Conservation (phyloP, 35 echinoderm and acorn worm genomes). For the Hemicentrotus pulcherrimus region DNA sequence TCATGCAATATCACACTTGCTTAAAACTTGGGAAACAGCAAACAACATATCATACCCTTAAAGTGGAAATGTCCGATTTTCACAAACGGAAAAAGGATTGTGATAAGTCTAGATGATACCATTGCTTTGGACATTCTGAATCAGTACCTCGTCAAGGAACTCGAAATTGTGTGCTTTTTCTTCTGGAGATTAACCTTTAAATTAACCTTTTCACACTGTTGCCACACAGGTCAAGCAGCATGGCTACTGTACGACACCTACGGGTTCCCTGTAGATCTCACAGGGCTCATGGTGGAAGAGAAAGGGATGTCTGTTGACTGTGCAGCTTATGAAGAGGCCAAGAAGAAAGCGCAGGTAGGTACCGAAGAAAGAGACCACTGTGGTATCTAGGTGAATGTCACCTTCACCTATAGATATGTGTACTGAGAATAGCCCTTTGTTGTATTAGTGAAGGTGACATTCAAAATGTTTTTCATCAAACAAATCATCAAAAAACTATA, state of each 20-base stretch:
- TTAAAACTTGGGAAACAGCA: too few species aligned
- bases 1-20: too few species aligned
- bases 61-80: background rate
- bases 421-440: too few species aligned
- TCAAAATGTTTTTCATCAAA: too few species aligned
- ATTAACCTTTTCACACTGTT: background rate
- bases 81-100: background rate
- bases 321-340: constrained; percentile 79
- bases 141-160: background rate
- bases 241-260: constrained; percentile 99
- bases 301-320: constrained; percentile 81
- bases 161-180: background rate
- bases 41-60: too few species aligned
- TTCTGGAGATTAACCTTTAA: background rate
- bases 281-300: constrained; percentile 93
- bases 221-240: constrained; percentile 74
- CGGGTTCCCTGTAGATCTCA: constrained; percentile 95
- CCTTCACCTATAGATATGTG: too few species aligned
- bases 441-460: too few species aligned
- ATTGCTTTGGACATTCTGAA: background rate
- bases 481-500: too few species aligned
- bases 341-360: constrained; percentile 90
- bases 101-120: too few species aligned
- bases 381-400: background rate
- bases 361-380: background rate